A percentile compares a stretch with the other conserved stretches of the same genome.
Conservation (phyloP, 2,888 invertebrate genomes). For the Temnothorax ravouxi region DNA sequence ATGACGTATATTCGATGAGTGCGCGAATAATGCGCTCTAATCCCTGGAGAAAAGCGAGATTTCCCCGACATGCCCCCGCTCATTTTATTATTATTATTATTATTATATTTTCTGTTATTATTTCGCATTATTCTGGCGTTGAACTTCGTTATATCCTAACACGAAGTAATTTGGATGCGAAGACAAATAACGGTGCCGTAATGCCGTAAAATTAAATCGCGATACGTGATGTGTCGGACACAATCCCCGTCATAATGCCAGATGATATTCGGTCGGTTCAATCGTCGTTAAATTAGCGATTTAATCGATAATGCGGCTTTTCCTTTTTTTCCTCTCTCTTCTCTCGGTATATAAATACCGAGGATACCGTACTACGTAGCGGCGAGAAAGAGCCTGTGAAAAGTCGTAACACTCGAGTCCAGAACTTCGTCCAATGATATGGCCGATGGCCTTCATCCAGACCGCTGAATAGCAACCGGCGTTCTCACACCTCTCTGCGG, state of each 20-base stretch:
- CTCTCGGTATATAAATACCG: not conserved
- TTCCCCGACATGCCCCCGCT: constrained; percentile 5
- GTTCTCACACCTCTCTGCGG: constrained; percentile 59
- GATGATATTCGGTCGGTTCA: constrained; percentile 26
- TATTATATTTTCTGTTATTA: constrained; percentile 56
- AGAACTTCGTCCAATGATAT: constrained; percentile 48
- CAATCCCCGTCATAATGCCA: constrained; percentile 19
- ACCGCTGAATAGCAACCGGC: constrained; percentile 57
- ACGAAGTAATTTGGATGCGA: constrained; percentile 42
- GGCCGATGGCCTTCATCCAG: constrained; percentile 59
- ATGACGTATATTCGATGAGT: constrained; percentile 38
- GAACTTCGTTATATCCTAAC: not conserved
- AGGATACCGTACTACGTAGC: not conserved
- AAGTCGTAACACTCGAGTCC: constrained; percentile 59
- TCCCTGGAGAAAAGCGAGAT: constrained; percentile 38
- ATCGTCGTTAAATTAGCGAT: constrained; percentile 50
- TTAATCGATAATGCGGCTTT: constrained; percentile 46
- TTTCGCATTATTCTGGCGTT: constrained; percentile 45
- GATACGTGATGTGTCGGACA: constrained; percentile 5
- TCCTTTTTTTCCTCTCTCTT: not conserved
- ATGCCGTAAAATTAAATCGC: constrained; percentile 49
- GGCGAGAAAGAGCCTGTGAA: constrained; percentile 24
- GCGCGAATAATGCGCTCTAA: constrained; percentile 52
- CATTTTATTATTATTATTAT: constrained; percentile 42
- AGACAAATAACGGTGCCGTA: constrained; percentile 37